Evolutionary conservation across 2,888 invertebrate genomes (phyloP), one percentile per base, ranked within the genome.

Genomic region (Chesias legatella): DNA sequence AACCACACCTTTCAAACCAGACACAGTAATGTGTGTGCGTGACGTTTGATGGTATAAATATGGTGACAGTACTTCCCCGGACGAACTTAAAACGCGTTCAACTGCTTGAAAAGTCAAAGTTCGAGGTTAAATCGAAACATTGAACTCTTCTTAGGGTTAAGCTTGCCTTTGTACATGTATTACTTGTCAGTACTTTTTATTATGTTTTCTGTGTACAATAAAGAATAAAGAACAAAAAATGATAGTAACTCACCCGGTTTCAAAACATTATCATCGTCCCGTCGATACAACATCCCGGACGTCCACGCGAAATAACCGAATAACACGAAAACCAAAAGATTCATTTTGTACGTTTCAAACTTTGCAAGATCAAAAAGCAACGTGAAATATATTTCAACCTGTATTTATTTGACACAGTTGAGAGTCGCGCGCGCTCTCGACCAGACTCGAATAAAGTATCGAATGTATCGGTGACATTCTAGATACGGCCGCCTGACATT

Each of bases 331-430:
- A 83, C 68, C 70, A 79, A 73, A 77, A 85, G 80, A 78, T 86
- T 85, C 86, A 85, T 86, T 79, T 68, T 66, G 71, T 76, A 77
- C 69, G 69, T 66, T 73, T 72, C 77, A 68, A 68, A 71, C 74
- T 71, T 72, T 78, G 75, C 60, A 68, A 78, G 77, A 79, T 77
- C 77, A 74, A 77, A n/a, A 75, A 70, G 58, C 58, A 58, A 43
- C 73, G 74, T 75, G 67, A 65, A 75, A 70, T 82, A 80, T 85
- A 83, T 84, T 77, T 84, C 75, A 79, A 72, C 68, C 67, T 75
- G 77, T 83, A 79, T 84, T 85, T 84, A 84, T 85, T 83, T 76
- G 81, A 82, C 80, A 78, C 67, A 73, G 70, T 77, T 72, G 73
- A 74, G 79, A 70, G 79, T 77, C 71, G 79, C 73, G 73, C 64